phyloP scores from a whole-genome alignment of 2,113 vertebrate species.

The Gobiocypris rarus region DNA sequence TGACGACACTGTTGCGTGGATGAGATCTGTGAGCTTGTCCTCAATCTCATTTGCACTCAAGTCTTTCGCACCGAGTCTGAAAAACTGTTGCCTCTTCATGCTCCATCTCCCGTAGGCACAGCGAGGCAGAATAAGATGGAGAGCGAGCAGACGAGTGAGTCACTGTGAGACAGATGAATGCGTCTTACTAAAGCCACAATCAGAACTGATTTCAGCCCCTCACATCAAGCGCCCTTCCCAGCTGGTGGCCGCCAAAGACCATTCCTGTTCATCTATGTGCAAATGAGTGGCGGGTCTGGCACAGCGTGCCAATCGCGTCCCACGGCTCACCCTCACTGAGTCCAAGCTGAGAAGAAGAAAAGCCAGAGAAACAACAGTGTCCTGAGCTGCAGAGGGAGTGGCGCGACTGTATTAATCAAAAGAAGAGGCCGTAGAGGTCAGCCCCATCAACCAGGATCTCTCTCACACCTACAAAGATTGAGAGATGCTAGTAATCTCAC shows the following conservation, averaged over 20 bases:
- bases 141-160: constrained; percentile 12
- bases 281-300: constrained; percentile 43
- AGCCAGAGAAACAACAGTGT: not conserved
- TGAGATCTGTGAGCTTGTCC: not conserved
- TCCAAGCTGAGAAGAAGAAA: not conserved
- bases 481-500: not conserved
- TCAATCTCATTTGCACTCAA: constrained; percentile 29
- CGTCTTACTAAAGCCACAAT: constrained; percentile 39
- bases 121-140: not conserved
- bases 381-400: not conserved
- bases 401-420: constrained; percentile 32
- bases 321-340: not conserved
- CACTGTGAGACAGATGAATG: constrained; percentile 9
- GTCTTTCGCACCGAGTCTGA: not conserved
- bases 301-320: constrained; percentile 5
- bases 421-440: constrained; percentile 17
- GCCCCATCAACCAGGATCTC: constrained; percentile 7
- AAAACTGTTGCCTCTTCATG: constrained; percentile 25
- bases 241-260: constrained; percentile 15
- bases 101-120: constrained; percentile 24
- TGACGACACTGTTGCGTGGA: not conserved
- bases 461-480: constrained; percentile 8
- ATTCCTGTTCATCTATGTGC: constrained; percentile 51
- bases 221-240: constrained; percentile 10
- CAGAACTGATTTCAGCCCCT: constrained; percentile 24